Base-by-base conservation (phyloP, 2,797 vertebrate species). In the Chelon auratus region DNA sequence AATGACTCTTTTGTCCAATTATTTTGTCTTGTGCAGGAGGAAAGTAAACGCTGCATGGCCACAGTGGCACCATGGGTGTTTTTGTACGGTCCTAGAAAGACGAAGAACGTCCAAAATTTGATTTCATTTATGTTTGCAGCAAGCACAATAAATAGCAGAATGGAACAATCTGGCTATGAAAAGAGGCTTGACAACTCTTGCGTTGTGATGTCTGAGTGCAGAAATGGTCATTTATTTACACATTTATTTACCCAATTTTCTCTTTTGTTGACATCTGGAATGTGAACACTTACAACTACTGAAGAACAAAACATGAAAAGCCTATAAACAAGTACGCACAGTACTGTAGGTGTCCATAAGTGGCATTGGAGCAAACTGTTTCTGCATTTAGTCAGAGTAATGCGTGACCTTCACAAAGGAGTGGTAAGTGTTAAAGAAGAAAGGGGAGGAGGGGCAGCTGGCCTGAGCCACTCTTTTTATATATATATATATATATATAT, bases 111-210 rank as follows among this genome's bases (percentile, higher is more conserved):
- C 33, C 3, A 0, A 65, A 48, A 68, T 82, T 75, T 68, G 33
- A 77, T 80, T 80, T 56, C 1, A 59, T 75, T 68, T 69, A 45
- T 65, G 39, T 74, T 68, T 80, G 57, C 65, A 62, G 57, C 71
- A 3, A 75, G 58, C 47, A 52, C 42, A 73, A 39, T 43, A 57
- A 71, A 69, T 26, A 53, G 65, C 56, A 65, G 76, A 48, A 57
- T 5, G 62, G 52, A 72, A 26, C 75, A 81, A 71, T 20, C 52
- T 40, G 61, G 52, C 42, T 36, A 18, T 65, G 52, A 45, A 55
- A 9, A 39, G 62, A 74, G 52, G 62, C 52, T 61, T 56, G 68
- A 73, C 45, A 68, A 71, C 5, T 78, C 22, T 22, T 54, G 50
- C 68, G 66, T 75, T 55, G 66, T 68, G 42, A 66, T 33, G 59